Evolutionary conservation across 2,113 vertebrate genomes (phyloP), one percentile per base, ranked within the genome.

Genomic region (Terrapene triunguis): DNA sequence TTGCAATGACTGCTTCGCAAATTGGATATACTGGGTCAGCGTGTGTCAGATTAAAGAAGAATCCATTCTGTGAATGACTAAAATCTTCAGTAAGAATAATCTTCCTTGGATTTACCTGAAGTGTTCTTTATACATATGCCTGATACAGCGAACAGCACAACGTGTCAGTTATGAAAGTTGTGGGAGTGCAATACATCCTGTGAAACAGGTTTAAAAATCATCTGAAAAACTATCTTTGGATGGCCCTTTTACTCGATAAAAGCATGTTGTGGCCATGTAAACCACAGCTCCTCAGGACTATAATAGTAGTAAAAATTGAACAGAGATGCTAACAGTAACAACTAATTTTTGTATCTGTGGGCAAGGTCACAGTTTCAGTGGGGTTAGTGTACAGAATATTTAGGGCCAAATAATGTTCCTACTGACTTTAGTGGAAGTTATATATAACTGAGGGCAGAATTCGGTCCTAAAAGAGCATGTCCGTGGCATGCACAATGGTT

Each of bases 381-480:
- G 12, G 89, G 82, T 92, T 94, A 48, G 79, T 24, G 16, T 89
- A 32, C 17, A 0, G 82, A 57, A 35, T 84, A 74, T 72, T 95
- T 92, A 82, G 55, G 53, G 87, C 51, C 53, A 82, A 93, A 48
- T 88, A 91, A 76, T 84, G 42, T 27, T 87, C 79, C 88, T 53
- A 69, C 35, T 69, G 65, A 69, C 35, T 72, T 59, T 81, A 87
- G n/a, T 83, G 47, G n/a, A 90, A 47, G n/a, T 35, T 83, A 19
- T 80, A 62, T 96, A 69, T 74, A 89, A 89, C 47, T 29, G 53
- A 93, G 50, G 72, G 81, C 69, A 51, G 48, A 86, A 74, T 42
- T 82, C 65, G 27, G 74, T 91, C 57, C 85, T 88, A 38, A 91
- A 85, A 85, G 25, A 53, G 54, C 19, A 48, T 62, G 9, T 51